phyloP scores from a whole-genome alignment of 2,888 invertebrate species.

The Volucella zonaria region DNA sequence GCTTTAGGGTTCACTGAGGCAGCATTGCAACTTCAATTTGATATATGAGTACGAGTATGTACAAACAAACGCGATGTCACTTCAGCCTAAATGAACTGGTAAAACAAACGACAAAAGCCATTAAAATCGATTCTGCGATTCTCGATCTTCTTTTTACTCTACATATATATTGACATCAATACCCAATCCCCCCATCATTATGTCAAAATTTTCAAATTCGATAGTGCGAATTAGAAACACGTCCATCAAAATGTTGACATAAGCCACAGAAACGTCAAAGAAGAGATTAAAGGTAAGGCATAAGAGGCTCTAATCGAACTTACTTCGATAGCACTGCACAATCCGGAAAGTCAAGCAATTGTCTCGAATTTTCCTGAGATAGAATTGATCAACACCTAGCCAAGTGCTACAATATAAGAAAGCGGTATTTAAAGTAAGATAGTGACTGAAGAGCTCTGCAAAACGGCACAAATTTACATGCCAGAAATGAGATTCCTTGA shows the following conservation, averaged over 20 bases:
- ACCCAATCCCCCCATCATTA: neutral
- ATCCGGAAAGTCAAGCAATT: too few species aligned
- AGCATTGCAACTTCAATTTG: neutral
- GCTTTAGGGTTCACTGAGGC: too few species aligned
- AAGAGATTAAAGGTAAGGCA: neutral
- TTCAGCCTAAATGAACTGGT: conserved; percentile 18
- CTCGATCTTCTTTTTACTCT: neutral
- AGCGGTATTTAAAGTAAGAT: too few species aligned
- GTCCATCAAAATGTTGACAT: conserved; percentile 33
- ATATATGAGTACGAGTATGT: neutral
- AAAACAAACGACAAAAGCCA: conserved; percentile 9
- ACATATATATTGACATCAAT: neutral
- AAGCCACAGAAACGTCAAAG: conserved; percentile 1
- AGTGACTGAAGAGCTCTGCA: too few species aligned
- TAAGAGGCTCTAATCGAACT: too few species aligned
- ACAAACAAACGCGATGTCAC: neutral
- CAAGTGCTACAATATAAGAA: too few species aligned
- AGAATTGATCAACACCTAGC: too few species aligned
- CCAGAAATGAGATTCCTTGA: too few species aligned
- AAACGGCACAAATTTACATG: too few species aligned
- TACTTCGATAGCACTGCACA: too few species aligned
- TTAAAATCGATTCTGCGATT: conserved; percentile 18
- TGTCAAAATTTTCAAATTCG: neutral
- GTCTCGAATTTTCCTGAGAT: too few species aligned
- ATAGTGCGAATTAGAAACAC: conserved; percentile 21